Base-by-base conservation (phyloP, 2,113 vertebrate genomes). In the Chloebia gouldiae region DNA sequence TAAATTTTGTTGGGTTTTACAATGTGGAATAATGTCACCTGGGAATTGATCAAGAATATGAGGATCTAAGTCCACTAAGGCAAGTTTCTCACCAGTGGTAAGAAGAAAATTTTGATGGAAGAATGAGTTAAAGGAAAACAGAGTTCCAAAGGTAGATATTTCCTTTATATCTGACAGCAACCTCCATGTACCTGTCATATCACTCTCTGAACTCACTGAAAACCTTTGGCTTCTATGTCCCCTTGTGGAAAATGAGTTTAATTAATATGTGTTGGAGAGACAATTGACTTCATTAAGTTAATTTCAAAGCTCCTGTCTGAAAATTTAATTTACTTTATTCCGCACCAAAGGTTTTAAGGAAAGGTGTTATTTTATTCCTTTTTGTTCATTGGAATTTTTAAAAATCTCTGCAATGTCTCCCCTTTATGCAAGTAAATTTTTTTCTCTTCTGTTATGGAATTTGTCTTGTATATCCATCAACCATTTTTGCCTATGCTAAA, bases 341-440 rank as follows among this genome's bases (percentile, higher is more conserved):
- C 13, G 49, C 31, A n/a, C 7, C 6, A 0, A 56, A 22, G 0
- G 1, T 35, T 1, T 24, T 69, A 77, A 64, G 16, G 6, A 77
- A 28, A n/a, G 49, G 3, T 13, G 44, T 72, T 76, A 44, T 56
- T 80, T 89, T 45, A n/a, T 77, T 70, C 7, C 6, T 70, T 12
- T 50, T 61, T 37, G 8, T 35, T 23, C 6, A 4, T 25, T 27
- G 45, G 39, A 35, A 35, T 63, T 82, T 86, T 90, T 6, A 4
- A 31, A 89, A 76, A 42, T 54, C 4, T 79, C 10, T 1, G 0
- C 50, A 28, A 11, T 19, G 3, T 44, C 11, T 61, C 13, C 7
- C 20, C 9, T 65, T 77, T 31, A 49, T n/a, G 14, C 4, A 59
- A 54, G 25, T 16, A 5, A 5, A 49, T 4, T 15, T 69, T 75